Base-by-base conservation (phyloP, 1,140 invertebrate genomes). In the Anastrepha ludens region DNA sequence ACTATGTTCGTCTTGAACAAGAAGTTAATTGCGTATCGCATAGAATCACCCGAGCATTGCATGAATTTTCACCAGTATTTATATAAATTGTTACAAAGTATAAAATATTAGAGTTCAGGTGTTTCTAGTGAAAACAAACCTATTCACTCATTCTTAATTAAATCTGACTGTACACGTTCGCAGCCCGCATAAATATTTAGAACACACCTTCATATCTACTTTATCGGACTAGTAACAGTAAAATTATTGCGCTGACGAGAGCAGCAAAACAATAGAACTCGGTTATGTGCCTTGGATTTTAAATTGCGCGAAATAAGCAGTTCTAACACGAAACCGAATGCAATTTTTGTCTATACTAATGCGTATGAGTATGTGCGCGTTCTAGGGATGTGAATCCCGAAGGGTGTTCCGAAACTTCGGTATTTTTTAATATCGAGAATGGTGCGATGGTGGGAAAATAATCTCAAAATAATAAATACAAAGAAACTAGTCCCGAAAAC, bases 151-250 rank as follows among this genome's bases (percentile, higher is more conserved):
- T 13, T 11, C 13, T 41, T 3, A 20, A 67, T 29, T 11, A 41
- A 67, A 67, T 67, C 65, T 11, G 20, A 29, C 8, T 39, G 64
- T 11, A 41, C 29, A 67, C 64, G 64, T 41, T 64, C 7, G 64
- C 65, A 9, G 13, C 39, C 11, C 39, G 39, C 65, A 67, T 67
- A 67, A 67, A 67, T 67, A 13, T 29, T 29, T 29, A 29, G 29
- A 29, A 29, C 29, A 0, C 29, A 29, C 29, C 29, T 29, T 29
- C 29, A 29, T 39, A 67, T 67, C 65, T 41, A 67, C 65, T 13
- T 67, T 67, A 67, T 67, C 65, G 29, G 39, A 67, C 65, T 67
- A 67, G 39, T 67, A 67, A 67, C 65, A 67, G 65, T 67, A 41
- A 67, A 67, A 67, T 67, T 67, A 67, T 67, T 67, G 65, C 29